Percentiles rank a stretch among this genome's conserved stretches.
Conservation (phyloP, 1,140 invertebrate genomes). For the Goniozus legneri region DNA sequence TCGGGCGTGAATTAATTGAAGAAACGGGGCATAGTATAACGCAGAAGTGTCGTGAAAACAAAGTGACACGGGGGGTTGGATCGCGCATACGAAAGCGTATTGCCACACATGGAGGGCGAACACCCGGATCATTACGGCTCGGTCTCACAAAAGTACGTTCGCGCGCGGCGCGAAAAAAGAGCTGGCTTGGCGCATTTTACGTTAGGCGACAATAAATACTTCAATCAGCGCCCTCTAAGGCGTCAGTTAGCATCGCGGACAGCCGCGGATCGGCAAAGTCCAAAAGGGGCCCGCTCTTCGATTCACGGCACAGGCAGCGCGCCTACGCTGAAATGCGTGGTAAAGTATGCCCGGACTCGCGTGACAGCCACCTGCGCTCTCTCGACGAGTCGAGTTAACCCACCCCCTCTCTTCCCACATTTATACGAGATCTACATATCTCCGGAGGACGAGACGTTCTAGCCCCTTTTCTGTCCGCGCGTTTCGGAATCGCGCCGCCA, state of each 20-base stretch:
- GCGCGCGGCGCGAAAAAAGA: too few relatives aligned
- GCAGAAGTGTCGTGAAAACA: too few relatives aligned
- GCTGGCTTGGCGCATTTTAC: too few relatives aligned
- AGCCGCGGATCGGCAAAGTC: conserved; percentile 38
- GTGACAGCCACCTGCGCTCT: conserved; percentile 48
- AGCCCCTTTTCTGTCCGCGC: not conserved
- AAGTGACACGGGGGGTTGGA: conserved; percentile 16
- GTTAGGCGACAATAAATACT: conserved; percentile 49
- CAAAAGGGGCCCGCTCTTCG: conserved; percentile 40
- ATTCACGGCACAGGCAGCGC: too few relatives aligned
- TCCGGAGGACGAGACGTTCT: not conserved
- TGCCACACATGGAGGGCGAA: conserved; percentile 43
- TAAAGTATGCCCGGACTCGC: conserved; percentile 40
- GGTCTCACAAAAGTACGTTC: too few relatives aligned
- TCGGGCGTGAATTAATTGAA: too few relatives aligned
- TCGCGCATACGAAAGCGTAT: conserved; percentile 43
- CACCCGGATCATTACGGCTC: too few relatives aligned
- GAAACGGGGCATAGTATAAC: too few relatives aligned
- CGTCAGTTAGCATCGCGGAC: conserved; percentile 48
- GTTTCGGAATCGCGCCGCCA: too few relatives aligned
- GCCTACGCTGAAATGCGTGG: conserved; percentile 25
- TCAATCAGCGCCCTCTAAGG: conserved; percentile 50
- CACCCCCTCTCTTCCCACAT: not conserved
- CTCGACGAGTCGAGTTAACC: conserved; percentile 1
- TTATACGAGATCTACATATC: conserved; percentile 26